Conservation (phyloP, 2,797 vertebrate species). For the Cossypha dichroa region DNA sequence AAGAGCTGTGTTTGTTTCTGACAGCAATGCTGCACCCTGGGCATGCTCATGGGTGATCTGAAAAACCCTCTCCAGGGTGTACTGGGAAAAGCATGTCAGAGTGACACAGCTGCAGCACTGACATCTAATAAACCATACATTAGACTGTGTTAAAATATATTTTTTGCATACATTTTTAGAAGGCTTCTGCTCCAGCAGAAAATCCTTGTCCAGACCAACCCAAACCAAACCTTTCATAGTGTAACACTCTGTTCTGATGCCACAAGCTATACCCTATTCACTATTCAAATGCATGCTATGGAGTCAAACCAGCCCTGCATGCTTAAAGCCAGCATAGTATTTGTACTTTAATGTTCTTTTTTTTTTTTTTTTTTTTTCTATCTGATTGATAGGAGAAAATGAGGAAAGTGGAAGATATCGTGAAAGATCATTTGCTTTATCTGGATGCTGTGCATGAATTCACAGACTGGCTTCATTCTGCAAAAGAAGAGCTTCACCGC, state of each 20-base stretch:
- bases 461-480: slow-evolving; percentile 94
- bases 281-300: not conserved
- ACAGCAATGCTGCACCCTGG: not conserved
- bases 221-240: not conserved
- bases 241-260: not conserved
- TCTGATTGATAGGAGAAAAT: slow-evolving; percentile 86
- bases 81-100: not conserved
- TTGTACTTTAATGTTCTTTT: not conserved
- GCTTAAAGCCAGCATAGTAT: not conserved
- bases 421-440: slow-evolving; percentile 93
- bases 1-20: not conserved
- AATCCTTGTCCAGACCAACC: not conserved
- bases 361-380: not conserved
- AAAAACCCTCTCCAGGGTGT: not conserved
- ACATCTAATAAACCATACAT: not conserved
- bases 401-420: slow-evolving; percentile 86
- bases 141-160: not conserved
- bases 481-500: slow-evolving; percentile 95
- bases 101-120: not conserved
- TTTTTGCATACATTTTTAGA: not conserved
- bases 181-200: not conserved
- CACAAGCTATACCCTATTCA: not conserved
- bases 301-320: not conserved
- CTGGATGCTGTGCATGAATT: slow-evolving; percentile 92
- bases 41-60: not conserved